Evolutionary conservation across 2,797 vertebrate species (phyloP).

Genomic region (Pipistrellus pygmaeus): DNA sequence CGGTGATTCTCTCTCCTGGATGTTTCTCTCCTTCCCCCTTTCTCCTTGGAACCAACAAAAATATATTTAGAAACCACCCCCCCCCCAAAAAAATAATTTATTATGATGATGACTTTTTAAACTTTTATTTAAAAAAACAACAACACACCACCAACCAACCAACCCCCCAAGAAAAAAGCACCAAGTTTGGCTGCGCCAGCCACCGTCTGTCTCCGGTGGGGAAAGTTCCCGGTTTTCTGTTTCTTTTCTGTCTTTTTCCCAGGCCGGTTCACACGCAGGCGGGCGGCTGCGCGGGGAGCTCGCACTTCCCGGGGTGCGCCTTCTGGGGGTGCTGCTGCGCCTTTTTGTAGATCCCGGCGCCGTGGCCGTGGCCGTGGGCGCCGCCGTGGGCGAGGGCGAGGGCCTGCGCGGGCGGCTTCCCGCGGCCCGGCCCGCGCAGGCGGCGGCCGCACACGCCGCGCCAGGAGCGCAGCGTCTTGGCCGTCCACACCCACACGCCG

Average conservation of each 20-base stretch:
- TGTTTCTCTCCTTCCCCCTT: too few species aligned
- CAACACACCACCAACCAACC: neutral
- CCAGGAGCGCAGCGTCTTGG: constrained; percentile 98
- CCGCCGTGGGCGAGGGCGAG: constrained; percentile 59
- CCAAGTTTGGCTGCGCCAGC: fast-evolving
- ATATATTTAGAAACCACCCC: too few species aligned
- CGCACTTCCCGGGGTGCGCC: constrained; percentile 93
- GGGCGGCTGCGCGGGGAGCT: constrained; percentile 92
- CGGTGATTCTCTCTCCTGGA: too few species aligned
- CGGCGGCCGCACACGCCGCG: constrained; percentile 95
- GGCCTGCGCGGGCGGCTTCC: constrained; percentile 95
- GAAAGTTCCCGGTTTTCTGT: neutral
- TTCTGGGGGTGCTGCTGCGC: constrained; percentile 94
- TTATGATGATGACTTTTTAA: neutral
- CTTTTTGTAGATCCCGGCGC: constrained; percentile 94
- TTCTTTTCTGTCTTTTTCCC: too few species aligned
- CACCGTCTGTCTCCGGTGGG: neutral
- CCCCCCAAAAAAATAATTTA: too few species aligned
- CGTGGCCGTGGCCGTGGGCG: too few species aligned
- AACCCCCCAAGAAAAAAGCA: neutral
- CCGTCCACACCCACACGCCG: constrained; percentile 99
- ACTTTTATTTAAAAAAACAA: constrained; percentile 6
- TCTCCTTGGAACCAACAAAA: too few species aligned
- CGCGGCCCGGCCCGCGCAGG: constrained; percentile 93
- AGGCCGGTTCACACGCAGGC: constrained; percentile 92